Evolutionary conservation across 2,797 vertebrate genomes (phyloP).

Genomic region (Falco biarmicus): DNA sequence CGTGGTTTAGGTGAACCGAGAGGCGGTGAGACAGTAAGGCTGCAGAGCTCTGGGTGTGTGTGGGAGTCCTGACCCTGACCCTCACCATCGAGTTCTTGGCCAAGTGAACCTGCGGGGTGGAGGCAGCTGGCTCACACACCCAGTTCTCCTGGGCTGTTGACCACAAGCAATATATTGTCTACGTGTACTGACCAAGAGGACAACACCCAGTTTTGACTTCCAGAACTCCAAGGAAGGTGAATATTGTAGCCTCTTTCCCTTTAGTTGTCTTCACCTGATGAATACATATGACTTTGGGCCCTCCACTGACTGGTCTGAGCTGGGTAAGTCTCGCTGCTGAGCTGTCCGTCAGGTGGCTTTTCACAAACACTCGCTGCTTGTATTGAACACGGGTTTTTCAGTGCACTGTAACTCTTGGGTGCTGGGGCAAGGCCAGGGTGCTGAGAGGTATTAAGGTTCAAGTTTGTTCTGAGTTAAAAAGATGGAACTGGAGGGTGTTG

Average conservation of each 20-base stretch:
- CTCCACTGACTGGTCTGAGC: not conserved
- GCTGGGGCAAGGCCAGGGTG: not conserved
- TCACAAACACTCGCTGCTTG: not conserved
- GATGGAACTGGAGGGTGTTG: not conserved
- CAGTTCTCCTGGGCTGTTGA: not conserved
- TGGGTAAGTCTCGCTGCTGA: not conserved
- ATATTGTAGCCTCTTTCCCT: not conserved
- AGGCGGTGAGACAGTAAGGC: not conserved
- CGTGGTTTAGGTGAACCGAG: accelerated
- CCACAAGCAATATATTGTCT: not conserved
- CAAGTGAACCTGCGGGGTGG: not conserved
- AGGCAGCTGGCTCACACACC: accelerated
- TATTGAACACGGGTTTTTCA: not conserved
- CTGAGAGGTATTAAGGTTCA: accelerated
- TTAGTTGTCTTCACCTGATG: not conserved
- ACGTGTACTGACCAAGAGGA: too few species aligned
- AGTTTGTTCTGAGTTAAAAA: not conserved
- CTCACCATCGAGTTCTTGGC: not conserved
- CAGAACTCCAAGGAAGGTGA: not conserved
- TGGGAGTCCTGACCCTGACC: not conserved
- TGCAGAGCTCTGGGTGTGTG: not conserved
- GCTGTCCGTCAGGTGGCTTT: not conserved
- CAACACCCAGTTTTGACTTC: not conserved
- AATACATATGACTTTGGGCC: accelerated
- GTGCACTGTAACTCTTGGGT: not conserved